Conservation (phyloP, 2,888 invertebrate genomes). For the Cyclophora punctaria region DNA sequence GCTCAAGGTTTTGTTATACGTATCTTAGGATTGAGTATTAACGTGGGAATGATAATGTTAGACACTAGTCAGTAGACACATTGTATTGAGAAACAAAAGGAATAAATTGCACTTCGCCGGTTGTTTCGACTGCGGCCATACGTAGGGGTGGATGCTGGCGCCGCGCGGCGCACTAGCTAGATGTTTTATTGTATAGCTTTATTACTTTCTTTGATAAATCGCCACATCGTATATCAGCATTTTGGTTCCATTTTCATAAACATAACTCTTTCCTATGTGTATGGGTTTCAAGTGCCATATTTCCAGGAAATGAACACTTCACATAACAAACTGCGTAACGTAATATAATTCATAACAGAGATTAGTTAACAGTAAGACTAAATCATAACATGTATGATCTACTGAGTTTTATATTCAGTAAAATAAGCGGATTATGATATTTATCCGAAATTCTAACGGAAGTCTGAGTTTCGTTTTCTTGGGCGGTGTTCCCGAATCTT, state of each 20-base stretch:
- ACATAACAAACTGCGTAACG: no score
- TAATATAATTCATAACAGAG: no score
- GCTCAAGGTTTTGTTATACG: conserved; percentile 10
- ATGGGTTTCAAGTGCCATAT: no score
- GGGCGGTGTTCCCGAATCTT: conserved; percentile 21
- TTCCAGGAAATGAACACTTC: no score
- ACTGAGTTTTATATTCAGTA: conserved; percentile 2
- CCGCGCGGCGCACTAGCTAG: conserved; percentile 31
- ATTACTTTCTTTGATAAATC: conserved; percentile 13
- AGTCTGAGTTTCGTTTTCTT: conserved; percentile 25
- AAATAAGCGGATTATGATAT: not conserved
- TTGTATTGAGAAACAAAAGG: conserved; percentile 29
- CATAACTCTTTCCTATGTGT: no score
- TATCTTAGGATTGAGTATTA: conserved; percentile 2
- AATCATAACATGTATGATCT: not conserved
- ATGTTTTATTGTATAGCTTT: conserved; percentile 15
- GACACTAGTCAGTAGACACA: conserved; percentile 13
- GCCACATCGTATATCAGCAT: not conserved
- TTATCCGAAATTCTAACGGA: not conserved
- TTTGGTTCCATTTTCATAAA: no score
- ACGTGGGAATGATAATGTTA: conserved; percentile 7
- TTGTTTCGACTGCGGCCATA: conserved; percentile 36
- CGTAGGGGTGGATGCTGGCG: conserved; percentile 27
- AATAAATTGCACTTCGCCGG: conserved; percentile 41
- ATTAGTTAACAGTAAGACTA: no score